Base-by-base conservation (phyloP, 2,113 vertebrate species). In the Pedionomus torquatus region DNA sequence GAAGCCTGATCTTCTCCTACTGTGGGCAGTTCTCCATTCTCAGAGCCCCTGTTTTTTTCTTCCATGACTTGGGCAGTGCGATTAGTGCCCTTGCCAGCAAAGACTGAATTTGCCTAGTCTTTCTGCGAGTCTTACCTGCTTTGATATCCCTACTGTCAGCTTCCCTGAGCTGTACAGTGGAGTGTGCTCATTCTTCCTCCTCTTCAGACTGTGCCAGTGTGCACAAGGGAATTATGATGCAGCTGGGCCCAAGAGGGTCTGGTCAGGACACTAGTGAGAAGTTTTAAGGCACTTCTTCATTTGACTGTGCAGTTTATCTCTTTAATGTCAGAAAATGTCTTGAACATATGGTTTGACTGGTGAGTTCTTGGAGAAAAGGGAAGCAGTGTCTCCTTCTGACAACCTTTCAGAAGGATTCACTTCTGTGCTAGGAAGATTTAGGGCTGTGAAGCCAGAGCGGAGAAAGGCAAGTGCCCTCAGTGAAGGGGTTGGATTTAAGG, bases 51-150 rank as follows among this genome's bases (percentile, higher is more conserved):
- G n/a, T n/a, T n/a, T n/a, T n/a, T n/a, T n/a, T n/a, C n/a, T n/a
- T n/a, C n/a, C n/a, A n/a, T n/a, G n/a, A n/a, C n/a, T n/a, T n/a
- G n/a, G n/a, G n/a, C n/a, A n/a, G n/a, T n/a, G n/a, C n/a, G n/a
- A n/a, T n/a, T n/a, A n/a, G n/a, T n/a, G n/a, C n/a, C n/a, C n/a
- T n/a, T n/a, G n/a, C n/a, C n/a, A n/a, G n/a, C n/a, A n/a, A n/a
- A n/a, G n/a, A n/a, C n/a, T n/a, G n/a, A n/a, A 57, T 75, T 54
- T 14, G 7, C 28, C 0, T 1, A 57, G 16, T 61, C 18, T 19
- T 52, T 33, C 81, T 46, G 24, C 12, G 10, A n/a, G 33, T 52
- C n/a, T 10, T 13, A 14, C 19, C 1, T 33, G 23, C 35, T 49
- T 68, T 35, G 28, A 26, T 51, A 64, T 48, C 21, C 10, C 46